Percentiles rank a stretch among this genome's conserved stretches.
Evolutionary conservation across 37 sponge, comb jelly and placozoan genomes (phyloP).

Genomic region (Halichondria panicea): DNA sequence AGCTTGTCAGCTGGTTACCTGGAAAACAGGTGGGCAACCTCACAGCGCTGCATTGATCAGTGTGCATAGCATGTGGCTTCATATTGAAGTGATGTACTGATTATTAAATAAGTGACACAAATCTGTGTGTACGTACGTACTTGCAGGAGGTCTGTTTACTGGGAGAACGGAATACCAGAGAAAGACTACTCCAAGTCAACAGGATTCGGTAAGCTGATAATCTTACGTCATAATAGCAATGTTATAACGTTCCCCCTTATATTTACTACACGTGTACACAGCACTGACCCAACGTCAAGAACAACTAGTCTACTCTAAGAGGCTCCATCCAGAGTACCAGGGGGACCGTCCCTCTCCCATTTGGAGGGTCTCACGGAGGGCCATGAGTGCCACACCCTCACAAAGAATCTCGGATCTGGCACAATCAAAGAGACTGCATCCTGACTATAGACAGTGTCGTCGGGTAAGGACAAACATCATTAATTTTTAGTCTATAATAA

Average conservation of each 20-base stretch:
- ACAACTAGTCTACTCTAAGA: slow-evolving; percentile 57
- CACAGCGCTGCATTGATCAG: not conserved
- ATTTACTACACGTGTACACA: slow-evolving; percentile 2
- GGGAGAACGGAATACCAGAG: slow-evolving; percentile 69
- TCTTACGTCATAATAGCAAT: not conserved
- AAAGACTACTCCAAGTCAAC: slow-evolving; percentile 78
- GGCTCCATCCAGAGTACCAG: slow-evolving; percentile 54
- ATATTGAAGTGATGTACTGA: not conserved
- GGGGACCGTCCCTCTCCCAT: slow-evolving; percentile 68
- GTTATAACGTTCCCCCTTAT: not conserved
- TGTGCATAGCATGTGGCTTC: not conserved
- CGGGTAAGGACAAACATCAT: slow-evolving; percentile 3
- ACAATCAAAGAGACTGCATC: slow-evolving; percentile 52
- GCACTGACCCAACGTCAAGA: slow-evolving; percentile 58
- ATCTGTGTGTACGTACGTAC: not conserved
- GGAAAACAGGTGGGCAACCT: slow-evolving; percentile 78
- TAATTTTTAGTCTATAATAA: not conserved
- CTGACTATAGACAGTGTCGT: slow-evolving; percentile 50
- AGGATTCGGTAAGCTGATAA: slow-evolving; percentile 26
- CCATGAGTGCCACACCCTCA: slow-evolving; percentile 38
- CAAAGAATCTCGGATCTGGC: slow-evolving; percentile 39
- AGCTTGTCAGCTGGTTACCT: slow-evolving; percentile 59
- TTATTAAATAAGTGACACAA: not conserved
- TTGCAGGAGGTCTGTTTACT: slow-evolving; percentile 82
- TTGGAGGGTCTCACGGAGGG: slow-evolving; percentile 41